Percentiles rank a stretch among this genome's conserved stretches.
These are phyloP conservation scores for Ia io DNA, from an alignment of 2,113 vertebrate species.

Conservation along the genomic window DNA sequence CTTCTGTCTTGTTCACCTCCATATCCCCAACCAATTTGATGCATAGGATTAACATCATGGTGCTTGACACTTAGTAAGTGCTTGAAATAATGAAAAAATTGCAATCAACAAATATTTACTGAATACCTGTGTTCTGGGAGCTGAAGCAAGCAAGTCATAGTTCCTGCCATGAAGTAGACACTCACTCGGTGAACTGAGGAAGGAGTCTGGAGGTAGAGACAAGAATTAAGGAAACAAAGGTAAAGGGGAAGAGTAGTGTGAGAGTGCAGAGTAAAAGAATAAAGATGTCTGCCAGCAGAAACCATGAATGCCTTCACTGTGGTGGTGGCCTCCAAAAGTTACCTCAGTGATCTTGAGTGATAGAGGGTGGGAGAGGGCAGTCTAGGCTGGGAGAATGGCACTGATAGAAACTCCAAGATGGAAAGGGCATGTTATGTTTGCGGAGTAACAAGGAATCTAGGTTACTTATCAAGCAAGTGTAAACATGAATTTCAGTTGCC, in stretches of 20 bases:
- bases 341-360: background rate
- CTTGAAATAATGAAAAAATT: background rate
- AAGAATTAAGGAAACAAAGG: background rate
- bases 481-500: background rate
- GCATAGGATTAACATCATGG: background rate
- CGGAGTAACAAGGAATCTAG: background rate
- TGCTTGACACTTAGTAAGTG: background rate
- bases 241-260: background rate
- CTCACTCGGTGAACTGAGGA: background rate
- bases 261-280: background rate
- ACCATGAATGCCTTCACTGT: background rate
- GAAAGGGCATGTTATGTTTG: background rate
- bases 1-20: background rate
- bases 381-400: background rate
- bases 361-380: background rate
- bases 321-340: background rate
- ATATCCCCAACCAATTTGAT: background rate
- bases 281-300: background rate
- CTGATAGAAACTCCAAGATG: background rate
- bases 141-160: background rate
- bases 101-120: background rate
- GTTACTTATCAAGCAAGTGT: background rate
- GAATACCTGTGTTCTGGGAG: background rate
- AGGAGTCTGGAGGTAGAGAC: background rate
- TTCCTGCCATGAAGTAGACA: background rate